Evolutionary conservation across 2,797 vertebrate species (phyloP), one percentile per base, ranked within the genome.

Genomic region (Setipinna tenuifilis): DNA sequence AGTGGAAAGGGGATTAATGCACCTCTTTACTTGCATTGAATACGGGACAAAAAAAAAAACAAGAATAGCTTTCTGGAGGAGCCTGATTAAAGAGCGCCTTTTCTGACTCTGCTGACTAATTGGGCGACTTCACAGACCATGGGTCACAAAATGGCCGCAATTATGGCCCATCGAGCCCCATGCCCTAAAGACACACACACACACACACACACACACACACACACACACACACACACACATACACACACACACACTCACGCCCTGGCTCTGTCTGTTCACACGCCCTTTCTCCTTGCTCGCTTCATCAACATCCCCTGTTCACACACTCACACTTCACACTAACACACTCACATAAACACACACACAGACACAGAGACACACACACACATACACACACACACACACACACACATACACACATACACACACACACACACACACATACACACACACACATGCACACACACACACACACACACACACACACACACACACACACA

Each of bases 11-110:
- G 71, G 68, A 41, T 46, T 48, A 71, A 35, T 21, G 62, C 19
- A 25, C 11, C n/a, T 54, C 46, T 88, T 88, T 87, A 82, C 71
- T 44, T 41, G 35, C 71, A 21, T 21, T 78, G 71, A 44, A 78
- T 78, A 19, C 31, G 19, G 35, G 50, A 9, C 14, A 0, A 14
- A 14, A 54, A 48, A 75, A 75, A 78, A 78, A 59, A 3, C 17
- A 78, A 78, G 71, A 78, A 44, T 78, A 44, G 71, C 71, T 44
- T 21, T 78, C 50, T 9, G 35, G 35, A 78, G 41, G 71, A 44
- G 71, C 19, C 31, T 78, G 71, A 78, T 78, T 78, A 78, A 78
- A 78, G 6, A n/a, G 71, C 19, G 19, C 17, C 31, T 78, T 44
- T 19, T 78, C 31, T 44, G 31, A 78, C 71, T 78, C 44, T 78